Evolutionary conservation across 2,113 vertebrate species (phyloP).

Genomic region (Oceanodroma tethys): DNA sequence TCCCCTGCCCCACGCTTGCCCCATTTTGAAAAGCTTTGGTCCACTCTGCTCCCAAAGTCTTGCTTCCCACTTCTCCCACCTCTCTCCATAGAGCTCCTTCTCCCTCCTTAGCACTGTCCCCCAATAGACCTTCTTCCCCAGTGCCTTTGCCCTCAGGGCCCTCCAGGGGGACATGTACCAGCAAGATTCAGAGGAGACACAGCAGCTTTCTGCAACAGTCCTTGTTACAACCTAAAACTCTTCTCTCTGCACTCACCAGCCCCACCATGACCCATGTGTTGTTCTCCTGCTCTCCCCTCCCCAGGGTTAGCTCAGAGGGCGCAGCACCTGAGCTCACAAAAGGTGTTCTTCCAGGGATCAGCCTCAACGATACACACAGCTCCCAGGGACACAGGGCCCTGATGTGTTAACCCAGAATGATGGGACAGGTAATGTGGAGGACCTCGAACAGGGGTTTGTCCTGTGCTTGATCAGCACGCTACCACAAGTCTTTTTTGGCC

Average conservation of each 20-base stretch:
- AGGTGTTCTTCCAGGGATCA: neutral
- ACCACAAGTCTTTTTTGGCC: neutral
- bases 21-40: neutral
- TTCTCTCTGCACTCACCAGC: neutral
- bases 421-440: neutral
- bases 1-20: fast-evolving
- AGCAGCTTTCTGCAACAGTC: neutral
- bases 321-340: neutral
- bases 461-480: neutral
- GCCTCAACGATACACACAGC: neutral
- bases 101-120: neutral
- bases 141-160: neutral
- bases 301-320: neutral
- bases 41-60: neutral
- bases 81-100: neutral
- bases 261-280: fast-evolving
- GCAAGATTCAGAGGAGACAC: neutral
- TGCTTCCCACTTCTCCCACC: neutral
- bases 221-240: neutral
- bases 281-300: neutral
- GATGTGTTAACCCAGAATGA: neutral
- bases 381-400: neutral
- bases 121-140: neutral
- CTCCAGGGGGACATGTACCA: neutral
- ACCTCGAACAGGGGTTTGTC: neutral